Conservation (phyloP, 2,113 vertebrate species). For the Ailurus styani region DNA sequence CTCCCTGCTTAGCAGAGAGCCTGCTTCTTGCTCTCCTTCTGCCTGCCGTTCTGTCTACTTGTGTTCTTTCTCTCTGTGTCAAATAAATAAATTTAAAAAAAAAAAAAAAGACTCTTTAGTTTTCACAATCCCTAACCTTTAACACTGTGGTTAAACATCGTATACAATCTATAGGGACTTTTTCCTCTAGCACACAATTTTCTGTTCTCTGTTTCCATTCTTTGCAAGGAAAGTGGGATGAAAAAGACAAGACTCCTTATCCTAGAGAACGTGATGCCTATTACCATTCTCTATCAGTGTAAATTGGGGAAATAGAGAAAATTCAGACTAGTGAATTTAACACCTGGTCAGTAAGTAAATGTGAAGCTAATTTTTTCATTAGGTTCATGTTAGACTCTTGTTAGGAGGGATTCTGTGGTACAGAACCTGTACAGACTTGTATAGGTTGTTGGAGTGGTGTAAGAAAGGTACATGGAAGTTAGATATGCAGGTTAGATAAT, state of each 20-base stretch:
- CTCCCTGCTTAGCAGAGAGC: too few species aligned
- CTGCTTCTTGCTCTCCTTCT: too few species aligned
- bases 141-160: not conserved
- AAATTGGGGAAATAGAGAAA: not conserved
- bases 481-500: not conserved
- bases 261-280: not conserved
- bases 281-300: not conserved
- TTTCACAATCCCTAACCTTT: not conserved
- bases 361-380: not conserved
- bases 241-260: not conserved
- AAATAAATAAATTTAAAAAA: too few species aligned
- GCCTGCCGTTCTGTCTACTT: too few species aligned
- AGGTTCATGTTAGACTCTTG: not conserved
- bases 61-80: too few species aligned
- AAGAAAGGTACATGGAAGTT: not conserved
- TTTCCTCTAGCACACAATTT: not conserved
- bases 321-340: not conserved
- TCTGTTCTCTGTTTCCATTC: conserved; percentile 21
- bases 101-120: not conserved
- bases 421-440: not conserved
- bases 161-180: not conserved
- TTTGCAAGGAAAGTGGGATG: not conserved
- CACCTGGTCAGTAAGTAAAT: not conserved
- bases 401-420: not conserved
- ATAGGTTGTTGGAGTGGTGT: not conserved